Conservation (phyloP, 2,797 vertebrate genomes). For the Echiichthys vipera region DNA sequence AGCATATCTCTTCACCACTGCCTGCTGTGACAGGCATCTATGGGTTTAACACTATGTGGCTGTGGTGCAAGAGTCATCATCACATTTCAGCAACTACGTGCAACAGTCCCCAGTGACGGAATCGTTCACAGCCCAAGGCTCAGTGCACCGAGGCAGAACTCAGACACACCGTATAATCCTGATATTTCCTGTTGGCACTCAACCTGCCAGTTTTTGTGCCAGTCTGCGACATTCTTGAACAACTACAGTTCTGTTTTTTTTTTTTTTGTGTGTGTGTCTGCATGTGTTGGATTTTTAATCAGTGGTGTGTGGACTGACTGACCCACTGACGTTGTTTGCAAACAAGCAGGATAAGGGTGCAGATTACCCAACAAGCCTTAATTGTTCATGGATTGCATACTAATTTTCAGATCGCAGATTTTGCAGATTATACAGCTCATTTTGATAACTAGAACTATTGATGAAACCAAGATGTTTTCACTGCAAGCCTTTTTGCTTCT, state of each 20-base stretch:
- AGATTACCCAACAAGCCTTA: slow-evolving; percentile 27
- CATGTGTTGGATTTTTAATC: slow-evolving; percentile 24
- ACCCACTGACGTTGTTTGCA: slow-evolving; percentile 59
- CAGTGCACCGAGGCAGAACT: slow-evolving; percentile 44
- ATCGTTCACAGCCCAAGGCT: slow-evolving; percentile 34
- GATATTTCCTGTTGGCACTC: slow-evolving; percentile 51
- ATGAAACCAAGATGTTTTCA: neutral
- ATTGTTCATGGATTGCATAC: neutral
- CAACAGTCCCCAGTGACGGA: slow-evolving; percentile 39
- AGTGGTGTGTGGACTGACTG: slow-evolving; percentile 35
- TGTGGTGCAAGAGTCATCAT: slow-evolving; percentile 77
- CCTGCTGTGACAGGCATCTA: slow-evolving; percentile 57
- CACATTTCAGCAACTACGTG: slow-evolving; percentile 78
- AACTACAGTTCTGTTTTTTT: slow-evolving; percentile 14
- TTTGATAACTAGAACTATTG: slow-evolving; percentile 1
- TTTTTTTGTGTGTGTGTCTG: slow-evolving; percentile 29
- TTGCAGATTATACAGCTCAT: neutral
- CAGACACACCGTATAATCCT: slow-evolving; percentile 27
- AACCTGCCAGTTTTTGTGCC: slow-evolving; percentile 31
- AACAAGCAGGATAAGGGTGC: slow-evolving; percentile 51
- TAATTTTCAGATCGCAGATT: slow-evolving; percentile 19
- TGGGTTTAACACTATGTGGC: slow-evolving; percentile 69
- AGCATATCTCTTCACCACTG: slow-evolving; percentile 47
- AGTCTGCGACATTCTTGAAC: slow-evolving; percentile 37
- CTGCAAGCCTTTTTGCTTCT: neutral